Base-by-base conservation (phyloP, 2,888 invertebrate genomes). In the Gisinianus flammeolus region DNA sequence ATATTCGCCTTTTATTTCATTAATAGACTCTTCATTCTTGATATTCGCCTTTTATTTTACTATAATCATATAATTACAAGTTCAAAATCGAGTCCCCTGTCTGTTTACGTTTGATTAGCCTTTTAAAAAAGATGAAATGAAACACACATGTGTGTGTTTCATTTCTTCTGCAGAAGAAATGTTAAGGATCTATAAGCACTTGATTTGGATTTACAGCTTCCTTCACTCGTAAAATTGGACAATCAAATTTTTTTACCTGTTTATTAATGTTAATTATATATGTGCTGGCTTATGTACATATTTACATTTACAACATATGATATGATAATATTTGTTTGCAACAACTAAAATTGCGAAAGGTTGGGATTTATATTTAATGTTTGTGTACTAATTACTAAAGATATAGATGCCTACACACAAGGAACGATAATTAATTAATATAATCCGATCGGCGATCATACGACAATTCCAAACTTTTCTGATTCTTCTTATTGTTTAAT, bases 271-370 rank as follows among this genome's bases (percentile, higher is more conserved):
- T 66, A 30, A 30, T 66, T 66, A 26, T 12, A 30, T 26, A 30
- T 26, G 54, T 16, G 31, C 26, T 66, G n/a, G 22, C 28, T 30
- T 19, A 71, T 54, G 30, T 71, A 71, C 54, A 71, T 71, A 71
- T 71, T 71, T 30, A 71, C 54, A 71, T 71, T 28, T 56, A 71
- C 56, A 56, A 16, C 56, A 71, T 56, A 30, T 71, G 33, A 31
- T 68, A 33, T 33, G 68, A 4, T 22, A 68, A 68, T 28, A 28
- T 56, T 10, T 10, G 16, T 44, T n/a, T 24, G 54, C 28, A 52
- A 70, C 54, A 52, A 28, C 8, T 16, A 35, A 35, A 10, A 56
- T 71, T 71, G 56, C 56, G 71, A 71, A 71, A 71, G 71, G 71
- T 71, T 56, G 56, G 28, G 54, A 28, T 56, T 35, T 68, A 22